phyloP scores from a whole-genome alignment of 2,888 invertebrate genomes.

The Scaptodrosophila latifasciaeformis region DNA sequence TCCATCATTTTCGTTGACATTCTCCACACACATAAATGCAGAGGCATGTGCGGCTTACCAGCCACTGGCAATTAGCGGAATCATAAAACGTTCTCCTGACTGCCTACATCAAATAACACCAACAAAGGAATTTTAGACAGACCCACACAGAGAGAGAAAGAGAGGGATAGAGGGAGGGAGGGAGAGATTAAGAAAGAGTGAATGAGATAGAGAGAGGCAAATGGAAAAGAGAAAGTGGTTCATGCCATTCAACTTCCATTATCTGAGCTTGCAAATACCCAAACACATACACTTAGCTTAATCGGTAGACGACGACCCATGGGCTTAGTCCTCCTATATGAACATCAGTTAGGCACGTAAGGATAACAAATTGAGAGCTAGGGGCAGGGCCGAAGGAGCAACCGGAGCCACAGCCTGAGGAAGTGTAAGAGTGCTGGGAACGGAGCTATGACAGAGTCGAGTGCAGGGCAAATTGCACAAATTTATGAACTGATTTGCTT shows the following conservation, averaged over 20 bases:
- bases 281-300: neutral
- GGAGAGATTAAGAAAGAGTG: too few species aligned
- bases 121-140: too few species aligned
- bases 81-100: slow-evolving; percentile 17
- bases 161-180: too few species aligned
- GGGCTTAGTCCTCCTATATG: too few species aligned
- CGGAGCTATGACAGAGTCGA: neutral
- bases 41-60: slow-evolving; percentile 52
- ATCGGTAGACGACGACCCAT: too few species aligned
- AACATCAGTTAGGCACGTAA: neutral
- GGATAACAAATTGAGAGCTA: neutral
- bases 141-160: too few species aligned
- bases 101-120: neutral
- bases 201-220: too few species aligned
- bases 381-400: neutral
- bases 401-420: slow-evolving; percentile 35
- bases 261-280: neutral
- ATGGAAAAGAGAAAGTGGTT: too few species aligned
- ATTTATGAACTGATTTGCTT: slow-evolving; percentile 68
- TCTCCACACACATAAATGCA: slow-evolving; percentile 28
- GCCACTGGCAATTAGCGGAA: slow-evolving; percentile 50
- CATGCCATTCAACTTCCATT: too few species aligned
- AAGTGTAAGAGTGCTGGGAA: slow-evolving; percentile 14
- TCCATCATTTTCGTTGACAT: too few species aligned
- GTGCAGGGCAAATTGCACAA: slow-evolving; percentile 27